These are phyloP conservation scores for Limanda limanda DNA, from an alignment of 2,113 vertebrate species.

Conservation along the genomic window DNA sequence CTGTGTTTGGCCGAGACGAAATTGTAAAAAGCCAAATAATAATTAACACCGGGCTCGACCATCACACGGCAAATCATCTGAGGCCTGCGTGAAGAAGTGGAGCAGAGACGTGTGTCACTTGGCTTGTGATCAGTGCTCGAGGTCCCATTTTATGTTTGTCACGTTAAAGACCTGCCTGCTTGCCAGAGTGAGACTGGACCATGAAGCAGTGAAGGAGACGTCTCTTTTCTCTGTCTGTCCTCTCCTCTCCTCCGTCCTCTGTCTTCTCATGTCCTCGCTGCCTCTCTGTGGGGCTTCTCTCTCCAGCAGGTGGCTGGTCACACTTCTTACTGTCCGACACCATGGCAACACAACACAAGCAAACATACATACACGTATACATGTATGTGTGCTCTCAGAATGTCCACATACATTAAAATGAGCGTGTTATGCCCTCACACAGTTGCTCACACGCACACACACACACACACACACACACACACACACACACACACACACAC, in stretches of 20 bases:
- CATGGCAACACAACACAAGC: constrained; percentile 65
- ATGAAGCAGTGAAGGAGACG: not conserved
- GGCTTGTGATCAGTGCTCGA: not conserved
- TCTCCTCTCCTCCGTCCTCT: not conserved
- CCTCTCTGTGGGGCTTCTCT: constrained; percentile 28
- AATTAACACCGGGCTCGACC: constrained; percentile 24
- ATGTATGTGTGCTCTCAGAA: not conserved
- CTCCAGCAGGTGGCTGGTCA: constrained; percentile 68
- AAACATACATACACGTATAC: not conserved
- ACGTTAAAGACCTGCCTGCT: not conserved
- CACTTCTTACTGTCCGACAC: constrained; percentile 68
- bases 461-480: constrained; percentile 12
- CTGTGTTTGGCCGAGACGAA: constrained; percentile 11
- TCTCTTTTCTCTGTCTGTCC: not conserved
- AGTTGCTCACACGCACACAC: not conserved
- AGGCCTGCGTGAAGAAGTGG: not conserved
- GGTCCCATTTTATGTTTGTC: not conserved
- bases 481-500: not conserved
- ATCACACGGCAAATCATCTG: constrained; percentile 13
- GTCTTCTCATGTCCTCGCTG: no score
- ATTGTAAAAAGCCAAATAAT: constrained; percentile 15
- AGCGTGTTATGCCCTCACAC: not conserved
- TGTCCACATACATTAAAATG: not conserved
- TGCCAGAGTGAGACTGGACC: constrained; percentile 2
- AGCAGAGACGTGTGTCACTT: constrained; percentile 10